phyloP scores from a whole-genome alignment of 2,888 invertebrate species.

The Polydrusus pterygomalis region DNA sequence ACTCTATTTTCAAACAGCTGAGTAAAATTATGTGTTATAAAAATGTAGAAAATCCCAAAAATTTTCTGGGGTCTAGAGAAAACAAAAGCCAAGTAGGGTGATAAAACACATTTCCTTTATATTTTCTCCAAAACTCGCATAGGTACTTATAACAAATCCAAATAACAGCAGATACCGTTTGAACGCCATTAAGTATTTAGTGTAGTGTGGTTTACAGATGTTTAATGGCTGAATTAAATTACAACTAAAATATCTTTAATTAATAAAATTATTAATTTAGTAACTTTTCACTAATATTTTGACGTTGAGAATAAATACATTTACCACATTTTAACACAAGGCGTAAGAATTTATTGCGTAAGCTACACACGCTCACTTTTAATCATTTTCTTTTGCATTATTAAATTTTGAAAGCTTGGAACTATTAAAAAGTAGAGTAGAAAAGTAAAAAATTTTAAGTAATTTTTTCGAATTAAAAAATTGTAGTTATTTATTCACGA shows the following conservation, averaged over 20 bases:
- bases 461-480: too few relatives aligned
- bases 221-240: conserved; percentile 16
- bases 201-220: conserved; percentile 5
- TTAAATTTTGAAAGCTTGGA: neutral
- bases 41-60: too few relatives aligned
- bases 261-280: conserved; percentile 13
- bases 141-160: too few relatives aligned
- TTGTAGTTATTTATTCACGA: too few relatives aligned
- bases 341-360: neutral
- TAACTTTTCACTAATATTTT: conserved; percentile 16
- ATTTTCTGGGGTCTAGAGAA: too few relatives aligned
- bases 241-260: neutral
- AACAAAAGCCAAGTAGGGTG: too few relatives aligned
- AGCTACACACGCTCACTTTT: neutral
- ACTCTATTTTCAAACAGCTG: too few relatives aligned
- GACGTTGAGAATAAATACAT: conserved; percentile 1
- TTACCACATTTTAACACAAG: conserved; percentile 5
- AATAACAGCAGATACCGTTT: neutral
- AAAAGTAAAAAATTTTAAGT: too few relatives aligned
- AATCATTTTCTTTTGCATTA: neutral
- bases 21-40: too few relatives aligned
- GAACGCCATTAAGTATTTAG: conserved; percentile 8
- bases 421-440: neutral
- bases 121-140: too few relatives aligned
- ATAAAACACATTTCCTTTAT: too few relatives aligned